Base-by-base conservation (phyloP, 30 jellyfish, hydroid and myxozoan genomes). In the Haliclystus octoradiatus region DNA sequence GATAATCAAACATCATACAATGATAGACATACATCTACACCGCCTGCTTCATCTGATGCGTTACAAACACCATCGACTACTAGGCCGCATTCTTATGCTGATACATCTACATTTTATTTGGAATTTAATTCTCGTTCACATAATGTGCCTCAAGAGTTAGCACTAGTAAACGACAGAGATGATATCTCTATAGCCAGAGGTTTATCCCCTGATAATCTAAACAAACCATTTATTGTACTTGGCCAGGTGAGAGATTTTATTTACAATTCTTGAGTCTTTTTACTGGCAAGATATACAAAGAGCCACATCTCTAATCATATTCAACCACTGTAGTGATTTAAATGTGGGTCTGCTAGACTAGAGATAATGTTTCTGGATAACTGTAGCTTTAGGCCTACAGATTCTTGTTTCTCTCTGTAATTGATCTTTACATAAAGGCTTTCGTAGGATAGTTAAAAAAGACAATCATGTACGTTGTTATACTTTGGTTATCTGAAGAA, bases 221-320 rank as follows among this genome's bases (percentile, higher is more conserved):
- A 71, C 12, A 72, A 84, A 31, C 97, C 97, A 0, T 88, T 80
- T 65, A 80, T 79, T 15, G 76, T 88, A 25, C 72, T 88, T 1
- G 81, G 97, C 49, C 94, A 88, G 92, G 97, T 88, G 53, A 13
- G 92, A 29, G 9, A 9, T 22, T 25, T n/a, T 26, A 7, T 57
- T 24, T 57, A 5, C 25, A 7, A 13, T 24, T 24, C 19, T 5
- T 12, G 25, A 57, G 13, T 13, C 27, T 5, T 30, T 24, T 24
- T 24, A 5, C 69, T 24, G 5, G 25, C 25, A 12, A 5, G 25
- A 12, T 30, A 57, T 30, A 12, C 69, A 57, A 57, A 24, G 5
- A 24, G 49, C 7, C 34, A 24, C 35, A 14, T 25, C 13, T 0
- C 19, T 61, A n/a, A 61, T 14, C 14, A 15, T 61, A 13, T 61